Evolutionary conservation across 2,888 invertebrate species (phyloP).

Genomic region (Stramonita haemastoma): DNA sequence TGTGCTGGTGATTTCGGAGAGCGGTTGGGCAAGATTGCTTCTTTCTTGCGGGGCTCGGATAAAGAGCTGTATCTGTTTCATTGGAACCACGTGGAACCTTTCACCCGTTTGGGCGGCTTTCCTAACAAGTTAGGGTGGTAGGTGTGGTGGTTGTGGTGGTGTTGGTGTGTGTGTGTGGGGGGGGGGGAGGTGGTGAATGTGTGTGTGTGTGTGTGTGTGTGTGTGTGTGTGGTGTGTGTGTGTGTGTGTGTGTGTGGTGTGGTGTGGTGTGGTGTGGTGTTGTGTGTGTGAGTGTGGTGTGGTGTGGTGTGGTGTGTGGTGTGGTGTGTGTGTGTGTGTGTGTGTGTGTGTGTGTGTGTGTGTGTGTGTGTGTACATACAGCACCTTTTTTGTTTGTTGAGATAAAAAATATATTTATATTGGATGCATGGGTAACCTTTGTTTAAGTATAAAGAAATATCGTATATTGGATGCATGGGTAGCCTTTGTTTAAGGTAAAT

Average conservation of each 20-base stretch:
- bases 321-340: too few species aligned
- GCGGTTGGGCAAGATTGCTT: slow-evolving; percentile 48
- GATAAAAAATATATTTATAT: too few species aligned
- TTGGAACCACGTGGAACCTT: background rate
- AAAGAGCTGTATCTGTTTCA: slow-evolving; percentile 39
- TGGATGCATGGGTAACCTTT: too few species aligned
- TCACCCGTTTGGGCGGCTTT: background rate
- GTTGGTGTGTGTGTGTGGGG: background rate
- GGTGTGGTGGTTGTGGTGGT: too few species aligned
- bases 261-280: too few species aligned
- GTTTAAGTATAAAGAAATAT: too few species aligned
- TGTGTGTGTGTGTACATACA: too few species aligned
- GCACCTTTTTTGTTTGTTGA: too few species aligned
- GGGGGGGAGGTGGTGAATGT: background rate
- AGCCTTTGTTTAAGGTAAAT: too few species aligned
- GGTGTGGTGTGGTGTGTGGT: background rate
- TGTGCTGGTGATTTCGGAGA: slow-evolving; percentile 46
- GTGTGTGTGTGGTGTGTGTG: background rate
- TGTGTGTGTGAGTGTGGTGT: too few species aligned
- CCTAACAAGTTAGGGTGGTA: slow-evolving; percentile 25
- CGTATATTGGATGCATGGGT: too few species aligned
- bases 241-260: background rate
- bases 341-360: background rate
- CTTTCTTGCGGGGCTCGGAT: slow-evolving; percentile 36
- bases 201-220: background rate